phyloP scores from a whole-genome alignment of 1,140 invertebrate genomes.

The Drosophila athabasca region DNA sequence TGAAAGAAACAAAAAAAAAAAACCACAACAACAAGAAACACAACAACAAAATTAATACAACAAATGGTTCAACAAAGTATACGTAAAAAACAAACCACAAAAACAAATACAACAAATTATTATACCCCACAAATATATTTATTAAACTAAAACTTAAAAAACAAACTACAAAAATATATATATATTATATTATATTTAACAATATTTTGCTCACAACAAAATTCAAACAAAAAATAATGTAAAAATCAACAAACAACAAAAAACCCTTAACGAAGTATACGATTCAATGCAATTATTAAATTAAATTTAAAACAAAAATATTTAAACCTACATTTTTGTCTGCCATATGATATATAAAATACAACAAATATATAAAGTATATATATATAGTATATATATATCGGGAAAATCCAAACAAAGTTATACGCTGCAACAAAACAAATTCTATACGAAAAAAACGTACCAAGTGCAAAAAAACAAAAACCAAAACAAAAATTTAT shows the following conservation, averaged over 20 bases:
- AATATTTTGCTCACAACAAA: slow-evolving; percentile 77
- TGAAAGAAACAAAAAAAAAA: slow-evolving; percentile 56
- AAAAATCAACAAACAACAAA: slow-evolving; percentile 60
- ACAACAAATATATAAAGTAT: slow-evolving; percentile 24
- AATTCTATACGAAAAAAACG: slow-evolving; percentile 58
- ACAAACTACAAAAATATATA: slow-evolving; percentile 56
- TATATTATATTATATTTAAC: slow-evolving; percentile 47
- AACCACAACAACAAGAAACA: slow-evolving; percentile 22
- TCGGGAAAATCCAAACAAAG: slow-evolving; percentile 57
- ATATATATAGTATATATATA: slow-evolving; percentile 29
- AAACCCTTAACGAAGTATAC: slow-evolving; percentile 78
- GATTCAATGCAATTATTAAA: slow-evolving; percentile 83
- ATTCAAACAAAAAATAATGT: slow-evolving; percentile 51
- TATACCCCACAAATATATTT: slow-evolving; percentile 66
- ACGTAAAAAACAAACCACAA: slow-evolving; percentile 67
- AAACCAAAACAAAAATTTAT: slow-evolving; percentile 48
- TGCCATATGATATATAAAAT: slow-evolving; percentile 46
- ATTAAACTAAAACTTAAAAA: slow-evolving; percentile 51
- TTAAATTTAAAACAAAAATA: slow-evolving; percentile 60
- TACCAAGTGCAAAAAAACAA: slow-evolving; percentile 81
- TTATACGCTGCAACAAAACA: slow-evolving; percentile 69
- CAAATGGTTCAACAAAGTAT: slow-evolving; percentile 83
- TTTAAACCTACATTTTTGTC: slow-evolving; percentile 57
- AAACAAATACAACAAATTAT: slow-evolving; percentile 48
- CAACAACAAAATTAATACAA: slow-evolving; percentile 46